Conservation (phyloP, 2,113 vertebrate species). For the Tor tambroides region DNA sequence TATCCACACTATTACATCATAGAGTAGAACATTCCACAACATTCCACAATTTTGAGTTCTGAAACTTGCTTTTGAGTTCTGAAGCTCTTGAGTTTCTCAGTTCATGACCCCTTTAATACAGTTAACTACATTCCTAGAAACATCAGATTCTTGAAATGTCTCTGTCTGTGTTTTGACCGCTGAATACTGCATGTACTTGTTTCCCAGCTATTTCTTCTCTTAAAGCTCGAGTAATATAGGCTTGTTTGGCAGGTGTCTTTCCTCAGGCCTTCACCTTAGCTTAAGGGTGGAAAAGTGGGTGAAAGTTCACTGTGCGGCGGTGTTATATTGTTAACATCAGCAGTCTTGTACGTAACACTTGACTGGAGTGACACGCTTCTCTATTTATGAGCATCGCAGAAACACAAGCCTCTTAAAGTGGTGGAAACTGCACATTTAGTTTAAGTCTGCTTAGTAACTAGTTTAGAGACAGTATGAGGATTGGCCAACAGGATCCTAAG, state of each 20-base stretch:
- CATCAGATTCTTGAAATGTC: background rate
- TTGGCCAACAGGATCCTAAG: background rate
- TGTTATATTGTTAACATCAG: constrained; percentile 10
- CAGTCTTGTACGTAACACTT: background rate
- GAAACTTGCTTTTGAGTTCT: too few relatives aligned
- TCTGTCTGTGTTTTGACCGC: background rate
- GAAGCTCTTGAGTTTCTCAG: too few relatives aligned
- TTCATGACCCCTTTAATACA: too few relatives aligned
- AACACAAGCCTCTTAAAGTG: background rate
- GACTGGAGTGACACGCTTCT: background rate
- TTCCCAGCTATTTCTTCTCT: too few relatives aligned
- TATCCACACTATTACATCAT: too few relatives aligned
- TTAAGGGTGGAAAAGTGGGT: constrained; percentile 60
- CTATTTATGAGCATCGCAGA: background rate
- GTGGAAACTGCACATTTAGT: background rate
- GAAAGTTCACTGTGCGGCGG: constrained; percentile 64
- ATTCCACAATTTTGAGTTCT: too few relatives aligned
- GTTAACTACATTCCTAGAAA: background rate
- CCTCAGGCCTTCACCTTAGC: background rate
- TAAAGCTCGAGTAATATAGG: background rate
- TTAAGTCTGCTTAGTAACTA: background rate
- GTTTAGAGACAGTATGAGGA: background rate
- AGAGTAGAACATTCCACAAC: too few relatives aligned
- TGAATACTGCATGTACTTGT: too few relatives aligned
- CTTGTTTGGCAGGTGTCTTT: background rate